Conservation (phyloP, 2,888 invertebrate genomes). For the Sinodicranocentrus sp. region DNA sequence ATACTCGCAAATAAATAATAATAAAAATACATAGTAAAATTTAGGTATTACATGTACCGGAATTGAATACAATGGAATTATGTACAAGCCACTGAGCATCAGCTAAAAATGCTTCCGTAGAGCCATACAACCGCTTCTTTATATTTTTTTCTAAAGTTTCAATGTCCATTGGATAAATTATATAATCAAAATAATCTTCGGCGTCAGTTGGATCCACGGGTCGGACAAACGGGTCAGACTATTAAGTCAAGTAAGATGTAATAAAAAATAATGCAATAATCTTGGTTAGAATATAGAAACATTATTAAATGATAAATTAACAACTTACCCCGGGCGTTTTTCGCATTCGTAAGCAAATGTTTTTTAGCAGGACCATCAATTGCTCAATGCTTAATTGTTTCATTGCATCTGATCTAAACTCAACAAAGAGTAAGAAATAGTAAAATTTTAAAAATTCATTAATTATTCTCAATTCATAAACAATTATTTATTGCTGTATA, state of each 20-base stretch:
- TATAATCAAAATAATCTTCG: conserved; percentile 88
- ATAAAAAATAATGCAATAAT: conserved; percentile 20
- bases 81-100: conserved; percentile 97
- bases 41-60: conserved; percentile 78
- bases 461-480: not conserved
- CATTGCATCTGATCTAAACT: conserved; percentile 81
- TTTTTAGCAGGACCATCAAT: conserved; percentile 87
- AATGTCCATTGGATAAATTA: conserved; percentile 93
- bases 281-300: too few relatives aligned
- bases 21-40: too few relatives aligned
- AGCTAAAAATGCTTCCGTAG: conserved; percentile 92
- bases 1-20: too few relatives aligned
- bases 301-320: not conserved
- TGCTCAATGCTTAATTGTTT: conserved; percentile 86
- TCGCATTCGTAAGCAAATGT: conserved; percentile 89
- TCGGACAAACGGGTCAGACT: conserved; percentile 89
- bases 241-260: conserved; percentile 54
- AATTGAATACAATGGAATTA: conserved; percentile 94
- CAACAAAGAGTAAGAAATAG: not conserved
- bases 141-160: conserved; percentile 88
- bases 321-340: conserved; percentile 87
- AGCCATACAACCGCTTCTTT: conserved; percentile 86
- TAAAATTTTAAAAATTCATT: not conserved
- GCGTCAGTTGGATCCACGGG: conserved; percentile 86
- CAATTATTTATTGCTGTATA: conserved; percentile 82